Evolutionary conservation across 2,888 invertebrate genomes (phyloP), one percentile per base, ranked within the genome.

Genomic region (Steinernema hermaphroditum): DNA sequence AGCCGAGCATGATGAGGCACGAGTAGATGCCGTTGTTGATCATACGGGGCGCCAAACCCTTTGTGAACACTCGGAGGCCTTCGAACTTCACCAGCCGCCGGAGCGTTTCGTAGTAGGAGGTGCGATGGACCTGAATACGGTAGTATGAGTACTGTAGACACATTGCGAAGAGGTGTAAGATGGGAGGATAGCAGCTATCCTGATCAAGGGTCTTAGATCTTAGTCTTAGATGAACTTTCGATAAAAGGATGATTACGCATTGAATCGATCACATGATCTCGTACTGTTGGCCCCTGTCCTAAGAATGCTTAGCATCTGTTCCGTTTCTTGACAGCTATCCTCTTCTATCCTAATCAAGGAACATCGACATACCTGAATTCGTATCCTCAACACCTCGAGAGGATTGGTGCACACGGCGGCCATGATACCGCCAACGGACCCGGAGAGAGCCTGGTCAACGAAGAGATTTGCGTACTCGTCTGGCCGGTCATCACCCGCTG

Each of bases 361-460:
- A 68, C n/a, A n/a, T n/a, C n/a, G 22, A 14, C 69, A 19, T 29
- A 82, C 83, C 77, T 84, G 84, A 24, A 84, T 74, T 46, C 84
- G 76, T 29, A 84, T 81, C 57, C 84, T 68, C 16, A 83, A 74
- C 77, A 84, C 81, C 72, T 84, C 84, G 49, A 84, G 70, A 8
- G 83, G 83, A 75, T 84, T 84, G 29, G 84, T 84, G 8, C 80
- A 80, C 69, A 83, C 76, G 14, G 84, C 84, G 37, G 83, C 79
- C 14, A 80, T 77, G 4, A 83, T 76, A 16, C 84, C 84, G n/a
- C 81, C 83, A n/a, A 84, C 78, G 19, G 80, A 78, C n/a, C 84
- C 84, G n/a, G 82, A 77, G 4, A 82, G 72, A 16, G 83, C 83
- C 72, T 84, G 84, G 29, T 81, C 78, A 29, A 80, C 27, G 70